Percentiles rank a stretch among this genome's conserved stretches.
These are phyloP conservation scores for Lasiurus cinereus DNA, from an alignment of 2,113 vertebrate species.

Conservation along the genomic window DNA sequence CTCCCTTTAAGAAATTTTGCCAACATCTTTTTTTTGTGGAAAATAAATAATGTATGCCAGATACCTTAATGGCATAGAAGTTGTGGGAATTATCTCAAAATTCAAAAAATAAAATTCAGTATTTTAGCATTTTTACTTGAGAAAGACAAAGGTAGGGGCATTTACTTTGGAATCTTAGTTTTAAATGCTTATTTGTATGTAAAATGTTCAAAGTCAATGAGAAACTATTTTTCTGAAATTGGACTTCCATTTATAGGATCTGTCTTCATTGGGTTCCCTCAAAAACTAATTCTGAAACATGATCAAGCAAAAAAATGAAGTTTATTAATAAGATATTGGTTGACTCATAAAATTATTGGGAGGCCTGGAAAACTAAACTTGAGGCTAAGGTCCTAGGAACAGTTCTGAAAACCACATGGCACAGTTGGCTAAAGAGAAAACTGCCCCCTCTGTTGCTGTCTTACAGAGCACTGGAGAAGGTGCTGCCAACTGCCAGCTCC, in stretches of 20 bases:
- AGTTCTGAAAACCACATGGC: background rate
- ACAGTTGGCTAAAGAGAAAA: background rate
- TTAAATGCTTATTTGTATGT: constrained; percentile 6
- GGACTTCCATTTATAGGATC: background rate
- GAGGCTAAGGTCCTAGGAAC: background rate
- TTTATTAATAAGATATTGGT: background rate
- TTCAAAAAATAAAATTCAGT: constrained; percentile 22
- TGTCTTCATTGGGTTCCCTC: background rate
- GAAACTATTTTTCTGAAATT: background rate
- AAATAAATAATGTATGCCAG: constrained; percentile 35
- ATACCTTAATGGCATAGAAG: background rate
- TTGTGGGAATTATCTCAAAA: background rate
- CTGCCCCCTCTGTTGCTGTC: background rate
- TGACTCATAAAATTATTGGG: background rate
- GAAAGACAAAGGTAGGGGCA: background rate
- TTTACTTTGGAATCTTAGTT: constrained; percentile 48
- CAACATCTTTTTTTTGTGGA: constrained; percentile 30
- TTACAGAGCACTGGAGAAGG: background rate
- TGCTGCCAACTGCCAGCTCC: background rate
- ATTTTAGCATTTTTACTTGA: background rate
- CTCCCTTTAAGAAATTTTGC: background rate
- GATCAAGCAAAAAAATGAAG: background rate
- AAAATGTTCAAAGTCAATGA: constrained; percentile 22
- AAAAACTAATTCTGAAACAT: background rate
- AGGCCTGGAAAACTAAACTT: background rate